These are phyloP conservation scores for Zoanthus sansibaricus DNA, from an alignment of 92 coral and sea anemone species.

Conservation along the genomic window DNA sequence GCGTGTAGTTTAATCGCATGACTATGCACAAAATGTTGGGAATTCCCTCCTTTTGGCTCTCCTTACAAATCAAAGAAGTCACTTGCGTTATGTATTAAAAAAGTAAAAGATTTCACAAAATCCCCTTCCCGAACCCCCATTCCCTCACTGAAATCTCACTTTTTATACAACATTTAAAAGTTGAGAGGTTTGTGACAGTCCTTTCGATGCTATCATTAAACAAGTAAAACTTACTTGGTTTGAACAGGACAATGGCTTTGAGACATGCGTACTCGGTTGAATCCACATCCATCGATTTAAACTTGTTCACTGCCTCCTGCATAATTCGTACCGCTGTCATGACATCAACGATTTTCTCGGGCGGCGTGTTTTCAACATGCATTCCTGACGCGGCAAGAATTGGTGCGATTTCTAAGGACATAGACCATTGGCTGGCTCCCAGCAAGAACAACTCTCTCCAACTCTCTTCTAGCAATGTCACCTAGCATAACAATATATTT, in stretches of 20 bases:
- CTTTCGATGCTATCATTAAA: background rate
- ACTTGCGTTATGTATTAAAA: no score
- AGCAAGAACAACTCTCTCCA: slow-evolving; percentile 97
- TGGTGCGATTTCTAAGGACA: slow-evolving; percentile 98
- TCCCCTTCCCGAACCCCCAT: no score
- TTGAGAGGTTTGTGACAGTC: no score
- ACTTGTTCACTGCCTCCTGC: slow-evolving; percentile 94
- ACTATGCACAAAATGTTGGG: no score
- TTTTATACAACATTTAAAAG: no score
- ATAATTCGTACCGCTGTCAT: slow-evolving; percentile 96
- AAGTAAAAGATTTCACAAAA: no score
- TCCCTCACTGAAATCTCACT: no score
- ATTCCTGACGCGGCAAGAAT: slow-evolving; percentile 96
- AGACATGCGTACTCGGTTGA: slow-evolving; percentile 97
- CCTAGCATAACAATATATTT: slow-evolving; percentile 51
- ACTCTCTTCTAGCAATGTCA: slow-evolving; percentile 92
- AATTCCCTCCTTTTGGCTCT: no score
- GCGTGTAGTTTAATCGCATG: no score
- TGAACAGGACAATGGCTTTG: slow-evolving; percentile 94
- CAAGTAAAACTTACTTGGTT: slow-evolving; percentile 78
- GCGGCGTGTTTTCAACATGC: slow-evolving; percentile 99
- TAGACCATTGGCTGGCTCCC: slow-evolving; percentile 97
- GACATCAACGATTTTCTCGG: slow-evolving; percentile 97
- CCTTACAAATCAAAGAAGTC: no score
- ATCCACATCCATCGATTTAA: slow-evolving; percentile 90